phyloP scores from a whole-genome alignment of 2,888 invertebrate genomes.

The Leptinotarsa tumamoca region DNA sequence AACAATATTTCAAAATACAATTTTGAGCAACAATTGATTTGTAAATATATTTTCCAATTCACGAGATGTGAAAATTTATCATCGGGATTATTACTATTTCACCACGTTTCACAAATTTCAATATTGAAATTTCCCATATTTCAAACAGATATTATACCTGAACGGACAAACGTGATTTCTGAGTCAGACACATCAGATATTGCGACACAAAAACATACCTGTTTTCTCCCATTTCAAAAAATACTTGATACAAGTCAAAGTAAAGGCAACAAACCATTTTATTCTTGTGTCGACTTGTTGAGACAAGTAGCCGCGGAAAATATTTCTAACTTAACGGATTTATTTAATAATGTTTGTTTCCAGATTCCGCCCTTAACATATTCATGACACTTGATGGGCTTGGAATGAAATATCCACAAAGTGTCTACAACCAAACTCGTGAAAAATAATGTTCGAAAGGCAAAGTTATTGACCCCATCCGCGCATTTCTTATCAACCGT shows the following conservation, averaged over 20 bases:
- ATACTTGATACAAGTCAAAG: not conserved
- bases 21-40: too few species aligned
- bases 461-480: constrained; percentile 3
- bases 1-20: too few species aligned
- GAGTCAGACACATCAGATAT: too few species aligned
- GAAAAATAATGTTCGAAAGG: not conserved
- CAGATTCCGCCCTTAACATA: not conserved
- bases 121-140: too few species aligned
- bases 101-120: not conserved
- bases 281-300: not conserved
- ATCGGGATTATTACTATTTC: not conserved
- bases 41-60: too few species aligned
- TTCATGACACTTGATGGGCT: constrained; percentile 34
- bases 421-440: constrained; percentile 11
- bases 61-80: not conserved
- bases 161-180: too few species aligned
- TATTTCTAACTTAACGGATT: not conserved
- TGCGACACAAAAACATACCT: too few species aligned
- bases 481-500: not conserved
- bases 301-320: constrained; percentile 3
- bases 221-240: not conserved
- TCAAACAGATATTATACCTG: too few species aligned
- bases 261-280: not conserved
- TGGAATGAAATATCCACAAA: constrained; percentile 34
- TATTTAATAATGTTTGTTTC: not conserved